A percentile compares a stretch with the other conserved stretches of the same genome.
Evolutionary conservation across 2,888 invertebrate species (phyloP).

Genomic region (Scaptomyza flava): DNA sequence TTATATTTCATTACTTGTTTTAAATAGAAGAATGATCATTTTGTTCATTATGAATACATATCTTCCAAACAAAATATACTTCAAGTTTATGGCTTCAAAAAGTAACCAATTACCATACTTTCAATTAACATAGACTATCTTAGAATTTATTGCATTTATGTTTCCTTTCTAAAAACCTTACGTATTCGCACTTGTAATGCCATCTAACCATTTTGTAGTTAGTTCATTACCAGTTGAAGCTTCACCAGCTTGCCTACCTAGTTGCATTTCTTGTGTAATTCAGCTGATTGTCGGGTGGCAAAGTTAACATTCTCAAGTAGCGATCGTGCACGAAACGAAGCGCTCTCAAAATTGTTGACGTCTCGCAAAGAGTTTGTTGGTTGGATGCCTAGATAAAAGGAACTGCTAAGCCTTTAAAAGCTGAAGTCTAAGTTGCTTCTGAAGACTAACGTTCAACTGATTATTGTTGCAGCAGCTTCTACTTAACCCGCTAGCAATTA

Average conservation of each 20-base stretch:
- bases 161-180: not conserved
- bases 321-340: conserved; percentile 50
- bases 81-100: not conserved
- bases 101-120: not conserved
- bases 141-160: not conserved
- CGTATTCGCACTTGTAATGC: conserved; percentile 1
- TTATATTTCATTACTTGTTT: too few species aligned
- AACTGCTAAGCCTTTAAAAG: conserved; percentile 20
- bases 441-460: conserved; percentile 3
- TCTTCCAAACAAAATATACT: not conserved
- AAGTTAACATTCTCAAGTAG: conserved; percentile 50
- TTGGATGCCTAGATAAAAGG: conserved; percentile 31
- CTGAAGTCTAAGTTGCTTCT: conserved; percentile 24
- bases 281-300: conserved; percentile 53
- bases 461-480: conserved; percentile 28
- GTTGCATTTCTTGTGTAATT: conserved; percentile 36
- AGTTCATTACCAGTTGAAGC: conserved; percentile 12
- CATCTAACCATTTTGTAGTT: conserved; percentile 8
- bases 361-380: conserved; percentile 34
- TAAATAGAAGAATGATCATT: too few species aligned
- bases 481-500: conserved; percentile 72
- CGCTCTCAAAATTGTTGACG: conserved; percentile 42
- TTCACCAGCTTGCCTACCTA: not conserved
- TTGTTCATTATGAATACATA: too few species aligned
- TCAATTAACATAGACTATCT: not conserved